Conservation (phyloP, 35 echinoderm and acorn worm genomes). For the Ophioderma brevispina region DNA sequence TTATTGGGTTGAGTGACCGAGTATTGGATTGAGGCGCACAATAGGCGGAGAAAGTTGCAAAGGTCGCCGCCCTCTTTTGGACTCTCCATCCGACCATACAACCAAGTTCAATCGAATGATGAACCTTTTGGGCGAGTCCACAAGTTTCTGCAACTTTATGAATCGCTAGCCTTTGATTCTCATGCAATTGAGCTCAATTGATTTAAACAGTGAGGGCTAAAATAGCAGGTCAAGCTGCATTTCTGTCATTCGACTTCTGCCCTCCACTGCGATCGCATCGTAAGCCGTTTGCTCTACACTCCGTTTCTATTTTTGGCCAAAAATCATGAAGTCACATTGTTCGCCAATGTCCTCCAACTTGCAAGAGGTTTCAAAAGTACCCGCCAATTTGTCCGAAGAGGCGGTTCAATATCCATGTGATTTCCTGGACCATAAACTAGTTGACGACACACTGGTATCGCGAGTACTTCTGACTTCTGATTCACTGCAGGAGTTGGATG, state of each 20-base stretch:
- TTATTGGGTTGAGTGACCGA: background rate
- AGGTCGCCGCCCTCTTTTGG: background rate
- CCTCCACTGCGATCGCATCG: too few species aligned
- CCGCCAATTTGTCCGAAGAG: background rate
- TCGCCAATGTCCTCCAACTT: too few species aligned
- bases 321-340: too few species aligned
- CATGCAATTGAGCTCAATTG: too few species aligned
- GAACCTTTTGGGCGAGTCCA: too few species aligned
- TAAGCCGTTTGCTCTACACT: background rate
- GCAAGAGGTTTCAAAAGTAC: too few species aligned
- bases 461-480: background rate
- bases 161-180: too few species aligned
- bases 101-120: too few species aligned
- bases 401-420: background rate
- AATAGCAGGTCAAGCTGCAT: too few species aligned
- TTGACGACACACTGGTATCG: background rate
- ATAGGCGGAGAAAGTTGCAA: conserved; percentile 5
- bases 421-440: background rate
- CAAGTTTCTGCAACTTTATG: too few species aligned
- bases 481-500: background rate
- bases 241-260: too few species aligned
- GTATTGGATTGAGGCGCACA: background rate
- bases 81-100: background rate
- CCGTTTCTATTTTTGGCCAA: background rate
- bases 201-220: too few species aligned